Evolutionary conservation across 2,888 invertebrate genomes (phyloP), one percentile per base, ranked within the genome.

Genomic region (Entomobrya proxima): DNA sequence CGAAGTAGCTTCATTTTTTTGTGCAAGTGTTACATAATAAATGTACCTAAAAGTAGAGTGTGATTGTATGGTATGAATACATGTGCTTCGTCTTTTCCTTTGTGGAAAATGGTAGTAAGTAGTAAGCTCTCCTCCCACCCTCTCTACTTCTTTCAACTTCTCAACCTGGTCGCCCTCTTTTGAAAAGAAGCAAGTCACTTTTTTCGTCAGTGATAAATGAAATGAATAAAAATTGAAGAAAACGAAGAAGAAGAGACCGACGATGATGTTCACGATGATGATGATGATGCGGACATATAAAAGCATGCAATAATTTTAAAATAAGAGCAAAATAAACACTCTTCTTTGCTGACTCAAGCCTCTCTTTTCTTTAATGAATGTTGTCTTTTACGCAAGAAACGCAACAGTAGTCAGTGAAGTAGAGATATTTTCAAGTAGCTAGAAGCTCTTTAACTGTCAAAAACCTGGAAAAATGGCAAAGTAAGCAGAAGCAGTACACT

Each of bases 391-490:
- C 21, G 21, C 3, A 13, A 52, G 18, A 52, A 21, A 52, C 11
- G 52, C 52, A 52, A 52, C 52, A 52, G 52, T 52, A 18, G 52
- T 1, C 5, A 55, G 6, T 4, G 13, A 9, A 9, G 13, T 5
- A 5, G 9, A 55, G 27, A 7, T 11, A 55, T 9, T 21, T 13
- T 27, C 55, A 55, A 27, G 27, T 55, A n/a, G n/a, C n/a, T n/a
- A 27, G 2, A 55, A 13, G 55, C 55, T 27, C 24, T 55, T 55
- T 55, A 55, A 27, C 2, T 11, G 55, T 55, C 55, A 55, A 55
- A 55, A 55, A 55, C 24, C 55, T 55, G 55, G 55, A 55, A 55
- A 55, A 55, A 55, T 55, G 55, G 55, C 24, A 55, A 55, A 55
- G 27, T 11, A 55, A 21, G 27, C 9, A 9, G 3, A 50, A 50